phyloP scores from a whole-genome alignment of 2,888 invertebrate genomes.

The Norana najaformis region DNA sequence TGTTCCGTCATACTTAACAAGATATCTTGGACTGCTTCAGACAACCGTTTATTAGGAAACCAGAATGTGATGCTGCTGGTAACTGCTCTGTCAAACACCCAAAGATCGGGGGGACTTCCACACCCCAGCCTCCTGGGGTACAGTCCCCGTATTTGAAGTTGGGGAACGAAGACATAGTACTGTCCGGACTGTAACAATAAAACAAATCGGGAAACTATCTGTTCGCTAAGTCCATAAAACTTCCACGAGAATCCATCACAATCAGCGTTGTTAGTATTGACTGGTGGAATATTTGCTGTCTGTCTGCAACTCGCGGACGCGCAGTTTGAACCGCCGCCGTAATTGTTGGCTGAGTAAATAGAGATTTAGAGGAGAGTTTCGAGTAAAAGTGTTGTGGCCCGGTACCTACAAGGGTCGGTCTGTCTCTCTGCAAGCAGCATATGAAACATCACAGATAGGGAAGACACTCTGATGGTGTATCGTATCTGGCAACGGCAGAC shows the following conservation, averaged over 20 bases:
- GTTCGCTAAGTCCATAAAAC: background rate
- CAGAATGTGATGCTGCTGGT: too few species aligned
- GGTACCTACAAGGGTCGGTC: background rate
- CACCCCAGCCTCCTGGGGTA: too few species aligned
- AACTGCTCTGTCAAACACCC: too few species aligned
- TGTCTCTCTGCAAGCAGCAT: background rate
- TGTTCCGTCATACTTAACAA: too few species aligned
- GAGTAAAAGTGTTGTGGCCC: background rate
- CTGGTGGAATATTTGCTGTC: background rate
- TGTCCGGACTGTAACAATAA: background rate
- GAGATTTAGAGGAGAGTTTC: background rate
- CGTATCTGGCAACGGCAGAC: background rate
- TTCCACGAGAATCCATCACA: background rate
- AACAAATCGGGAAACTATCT: too few species aligned
- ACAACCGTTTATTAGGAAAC: background rate
- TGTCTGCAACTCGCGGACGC: background rate
- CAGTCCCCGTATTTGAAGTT: background rate
- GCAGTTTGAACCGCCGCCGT: background rate
- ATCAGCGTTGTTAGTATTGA: background rate
- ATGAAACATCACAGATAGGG: background rate
- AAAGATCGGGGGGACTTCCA: too few species aligned
- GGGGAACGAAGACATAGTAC: background rate
- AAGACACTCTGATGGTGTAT: background rate
- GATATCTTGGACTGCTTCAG: too few species aligned
- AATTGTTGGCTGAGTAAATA: slow-evolving; percentile 4